Conservation (phyloP, 2,888 invertebrate species). For the Drosophila pegasa region DNA sequence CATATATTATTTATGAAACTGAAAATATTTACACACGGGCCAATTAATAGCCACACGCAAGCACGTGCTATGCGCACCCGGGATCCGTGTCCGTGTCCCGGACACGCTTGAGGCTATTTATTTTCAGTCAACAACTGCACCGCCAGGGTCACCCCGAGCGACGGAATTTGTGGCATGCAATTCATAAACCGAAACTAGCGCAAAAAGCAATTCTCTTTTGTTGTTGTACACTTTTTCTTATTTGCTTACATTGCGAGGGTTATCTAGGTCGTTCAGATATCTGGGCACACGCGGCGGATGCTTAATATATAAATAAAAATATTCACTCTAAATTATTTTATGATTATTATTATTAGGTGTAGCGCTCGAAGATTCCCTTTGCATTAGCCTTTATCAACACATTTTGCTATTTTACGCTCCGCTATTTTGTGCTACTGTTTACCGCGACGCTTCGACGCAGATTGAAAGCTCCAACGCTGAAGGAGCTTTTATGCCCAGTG, state of each 20-base stretch:
- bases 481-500: conserved; percentile 40
- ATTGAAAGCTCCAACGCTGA: conserved; percentile 38
- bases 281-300: conserved; percentile 41
- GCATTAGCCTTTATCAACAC: conserved; percentile 38
- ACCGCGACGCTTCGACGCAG: conserved; percentile 54
- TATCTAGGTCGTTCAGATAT: conserved; percentile 9
- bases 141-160: conserved; percentile 42
- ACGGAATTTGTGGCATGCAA: conserved; percentile 46
- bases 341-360: conserved; percentile 7
- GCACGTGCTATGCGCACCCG: conserved; percentile 58
- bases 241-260: conserved; percentile 59
- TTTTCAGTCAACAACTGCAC: conserved; percentile 62
- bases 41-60: conserved; percentile 64
- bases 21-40: conserved; percentile 60
- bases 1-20: conserved; percentile 48
- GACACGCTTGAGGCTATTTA: conserved; percentile 56
- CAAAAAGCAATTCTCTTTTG: conserved; percentile 5
- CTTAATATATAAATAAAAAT: conserved; percentile 24
- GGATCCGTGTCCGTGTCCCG: conserved; percentile 17
- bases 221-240: conserved; percentile 11
- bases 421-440: conserved; percentile 30
- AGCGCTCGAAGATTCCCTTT: conserved; percentile 12
- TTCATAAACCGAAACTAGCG: conserved; percentile 42
- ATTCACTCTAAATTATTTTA: conserved; percentile 16
- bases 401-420: conserved; percentile 23